Percentiles rank a stretch among this genome's conserved stretches.
These are phyloP conservation scores for Sarcophaga rosellei DNA, from an alignment of 2,888 invertebrate genomes.

Conservation along the genomic window DNA sequence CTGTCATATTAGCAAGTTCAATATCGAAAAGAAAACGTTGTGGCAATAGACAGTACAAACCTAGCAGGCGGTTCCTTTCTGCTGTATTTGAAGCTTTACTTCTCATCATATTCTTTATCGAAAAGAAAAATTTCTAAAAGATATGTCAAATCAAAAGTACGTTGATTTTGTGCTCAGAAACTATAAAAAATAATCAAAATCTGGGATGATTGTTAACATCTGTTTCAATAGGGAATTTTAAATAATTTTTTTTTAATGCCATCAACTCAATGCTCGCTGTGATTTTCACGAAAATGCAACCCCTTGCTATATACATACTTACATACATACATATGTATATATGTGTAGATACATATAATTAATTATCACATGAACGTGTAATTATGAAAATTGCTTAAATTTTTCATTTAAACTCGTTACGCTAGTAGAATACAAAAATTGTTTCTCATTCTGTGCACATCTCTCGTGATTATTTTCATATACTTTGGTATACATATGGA, in stretches of 20 bases:
- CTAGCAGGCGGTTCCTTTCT: too few relatives aligned
- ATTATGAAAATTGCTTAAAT: conserved; percentile 55
- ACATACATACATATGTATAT: not conserved
- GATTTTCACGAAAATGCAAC: not conserved
- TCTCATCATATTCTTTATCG: too few relatives aligned
- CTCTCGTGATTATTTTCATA: not conserved
- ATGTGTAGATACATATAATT: conserved; percentile 40
- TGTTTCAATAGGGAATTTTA: conserved; percentile 25
- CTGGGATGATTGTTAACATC: conserved; percentile 20
- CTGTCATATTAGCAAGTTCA: too few relatives aligned
- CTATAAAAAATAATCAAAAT: too few relatives aligned
- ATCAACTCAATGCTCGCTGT: not conserved
- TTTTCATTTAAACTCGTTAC: conserved; percentile 23
- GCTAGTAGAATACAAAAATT: conserved; percentile 40
- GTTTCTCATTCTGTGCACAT: not conserved
- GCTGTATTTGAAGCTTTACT: too few relatives aligned
- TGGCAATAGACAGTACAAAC: too few relatives aligned
- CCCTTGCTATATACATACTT: not conserved
- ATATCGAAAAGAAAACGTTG: too few relatives aligned
- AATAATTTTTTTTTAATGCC: not conserved
- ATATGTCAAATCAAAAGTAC: too few relatives aligned
- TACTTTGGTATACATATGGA: too few relatives aligned
- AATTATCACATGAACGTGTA: conserved; percentile 46
- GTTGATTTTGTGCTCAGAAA: too few relatives aligned
- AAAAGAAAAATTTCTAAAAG: too few relatives aligned